Evolutionary conservation across 2,113 vertebrate genomes (phyloP), one percentile per base, ranked within the genome.

Genomic region (Craseonycteris thonglongyai): DNA sequence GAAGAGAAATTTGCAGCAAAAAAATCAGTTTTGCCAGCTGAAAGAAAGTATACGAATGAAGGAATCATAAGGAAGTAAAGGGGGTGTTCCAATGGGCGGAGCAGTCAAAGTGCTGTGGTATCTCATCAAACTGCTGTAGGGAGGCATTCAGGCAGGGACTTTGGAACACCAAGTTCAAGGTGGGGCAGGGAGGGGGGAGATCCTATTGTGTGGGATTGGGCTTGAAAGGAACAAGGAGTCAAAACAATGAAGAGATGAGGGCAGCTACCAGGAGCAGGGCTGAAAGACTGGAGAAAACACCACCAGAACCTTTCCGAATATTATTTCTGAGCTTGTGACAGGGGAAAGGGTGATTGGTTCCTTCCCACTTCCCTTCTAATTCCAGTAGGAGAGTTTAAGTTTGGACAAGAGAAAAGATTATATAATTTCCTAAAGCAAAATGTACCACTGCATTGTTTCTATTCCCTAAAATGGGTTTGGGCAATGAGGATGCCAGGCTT

Each of bases 401-500:
- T 51, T 88, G 35, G 59, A 61, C 1, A 19, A 82, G 21, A 94
- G 47, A 85, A 82, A 87, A 47, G 63, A 54, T 71, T 95, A 56
- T 69, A 58, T 58, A 51, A 72, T 63, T 79, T 96, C 26, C 75
- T 86, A 90, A 88, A 92, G 56, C 30, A 85, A 94, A 94, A 51
- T 28, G 19, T 30, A 35, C 54, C n/a, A 40, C 14, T 71, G 6
- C 38, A 1, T 69, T 65, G 38, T 74, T 68, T 96, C 74, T 19
- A 4, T 65, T 38, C 68, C 68, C 69, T 82, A 33, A 51, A 65
- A n/a, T 63, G 83, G 35, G n/a, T 56, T 49, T 51, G 92, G 51
- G 42, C 11, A 75, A 69, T 87, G 47, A 91, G 69, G 47, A 45
- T 3, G 15, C 35, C 35, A 61, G 84, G 79, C 69, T 89, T 7